Base-by-base conservation (phyloP, 2,113 vertebrate genomes). In the Sinocyclocheilus anshuiensis region DNA sequence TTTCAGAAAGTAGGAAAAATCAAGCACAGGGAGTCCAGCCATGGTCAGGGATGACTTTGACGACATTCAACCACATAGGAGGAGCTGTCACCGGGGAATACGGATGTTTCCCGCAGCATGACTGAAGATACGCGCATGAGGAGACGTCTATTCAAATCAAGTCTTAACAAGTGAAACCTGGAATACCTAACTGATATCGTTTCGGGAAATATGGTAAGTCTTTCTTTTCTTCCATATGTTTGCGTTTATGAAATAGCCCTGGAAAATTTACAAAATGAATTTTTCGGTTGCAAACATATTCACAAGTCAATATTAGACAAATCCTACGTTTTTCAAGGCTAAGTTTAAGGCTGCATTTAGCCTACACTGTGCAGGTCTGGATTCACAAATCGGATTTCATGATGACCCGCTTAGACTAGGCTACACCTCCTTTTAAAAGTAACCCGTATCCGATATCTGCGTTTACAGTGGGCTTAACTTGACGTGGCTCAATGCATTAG, bases 151-250 rank as follows among this genome's bases (percentile, higher is more conserved):
- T 24, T 3, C 39, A 86, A 12, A 82, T 84, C 57, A 71, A 79
- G 78, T 55, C 80, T 78, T 71, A 48, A 79, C 36, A 81, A 88
- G 57, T 83, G 50, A 86, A 74, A 7, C 26, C 59, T 81, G 75
- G 24, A 81, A 15, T 42, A 22, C 71, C 3, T 13, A 4, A 48
- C 42, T 12, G 6, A 53, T 1, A 55, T n/a, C 18, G 20, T 39
- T 9, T 39, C 18, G 12, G 20, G 7, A 39, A 57, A 74, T 53
- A 42, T 74, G 67, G 81, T 74, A 84, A 84, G 81, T 74, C 1
- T n/a, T 61, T 59, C 3, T 67, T 48, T 67, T 53, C 42, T 42
- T 9, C 42, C 42, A 2, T 42, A 42, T 10, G 7, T 39, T 33
- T 80, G 20, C 20, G 12, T 77, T 77, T 11, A 33, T 55, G 4